Base-by-base conservation (phyloP, 2,888 invertebrate genomes). In the Xestia rhomboidea region DNA sequence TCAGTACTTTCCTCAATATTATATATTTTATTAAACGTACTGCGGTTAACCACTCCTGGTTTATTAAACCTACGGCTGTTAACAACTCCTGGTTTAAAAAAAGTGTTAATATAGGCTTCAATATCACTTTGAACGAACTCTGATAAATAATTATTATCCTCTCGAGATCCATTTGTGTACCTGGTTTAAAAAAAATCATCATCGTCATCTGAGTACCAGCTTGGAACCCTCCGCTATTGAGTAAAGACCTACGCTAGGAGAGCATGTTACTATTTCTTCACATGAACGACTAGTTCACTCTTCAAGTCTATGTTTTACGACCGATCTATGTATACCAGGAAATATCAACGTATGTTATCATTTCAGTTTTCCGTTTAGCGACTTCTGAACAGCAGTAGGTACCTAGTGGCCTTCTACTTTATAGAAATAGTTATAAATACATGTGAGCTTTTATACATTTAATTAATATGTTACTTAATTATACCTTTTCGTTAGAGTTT, bases 101-200 rank as follows among this genome's bases (percentile, higher is more conserved):
- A 27, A 27, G 1, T 18, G 51, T 46, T 68, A 27, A 44, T 5
- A 18, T 1, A 2, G 51, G 34, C 38, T 60, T 68, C 62, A 38
- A 1, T 15, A 21, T n/a, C 13, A 7, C 13, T 63, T 57, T 21
- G 5, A 57, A 15, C 0, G 2, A 30, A 34, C 6, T 68, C 71
- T 44, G 30, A n/a, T 38, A 60, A 13, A 62, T 13, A 7, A 18
- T 18, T 27, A 30, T 15, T 68, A 38, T 76, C 62, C 60, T 64
- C 38, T 76, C 7, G 57, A 10, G 54, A 46, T n/a, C 27, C 75
- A 27, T 13, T 62, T 41, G 77, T 57, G 54, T n/a, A 77, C 84
- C 87, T 87, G 76, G 75, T 69, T 44, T 34, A 82, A 72, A 84
- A 64, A 79, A 80, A 82, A 82, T 63, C 57, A 75, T 78, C 70